phyloP scores from a whole-genome alignment of 2,888 invertebrate genomes.

The Yponomeuta sedellus region DNA sequence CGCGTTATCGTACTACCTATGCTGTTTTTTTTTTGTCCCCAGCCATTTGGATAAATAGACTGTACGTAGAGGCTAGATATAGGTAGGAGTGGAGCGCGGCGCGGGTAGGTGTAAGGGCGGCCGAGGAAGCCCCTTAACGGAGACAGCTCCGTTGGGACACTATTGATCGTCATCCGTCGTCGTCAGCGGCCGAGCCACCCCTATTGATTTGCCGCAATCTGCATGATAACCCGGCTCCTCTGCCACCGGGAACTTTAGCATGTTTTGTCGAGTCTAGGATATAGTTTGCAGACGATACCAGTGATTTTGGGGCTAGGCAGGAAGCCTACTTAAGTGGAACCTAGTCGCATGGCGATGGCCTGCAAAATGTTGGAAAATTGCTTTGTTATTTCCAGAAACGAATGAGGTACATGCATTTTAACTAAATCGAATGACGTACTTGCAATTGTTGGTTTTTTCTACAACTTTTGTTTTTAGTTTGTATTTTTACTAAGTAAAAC shows the following conservation, averaged over 20 bases:
- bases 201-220: constrained; percentile 77
- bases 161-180: constrained; percentile 72
- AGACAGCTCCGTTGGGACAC: constrained; percentile 72
- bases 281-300: too few relatives aligned
- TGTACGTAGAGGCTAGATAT: not conserved
- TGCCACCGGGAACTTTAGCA: constrained; percentile 1
- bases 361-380: too few relatives aligned
- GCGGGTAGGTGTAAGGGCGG: constrained; percentile 53
- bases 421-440: too few relatives aligned
- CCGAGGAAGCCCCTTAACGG: constrained; percentile 74
- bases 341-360: too few relatives aligned
- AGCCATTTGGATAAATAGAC: too few relatives aligned
- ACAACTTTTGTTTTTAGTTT: too few relatives aligned
- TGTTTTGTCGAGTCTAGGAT: not conserved
- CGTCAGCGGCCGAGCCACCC: constrained; percentile 71
- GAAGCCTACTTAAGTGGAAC: not conserved
- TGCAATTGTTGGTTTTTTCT: too few relatives aligned
- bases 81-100: constrained; percentile 7
- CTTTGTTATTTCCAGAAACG: too few relatives aligned
- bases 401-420: too few relatives aligned
- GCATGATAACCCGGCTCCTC: constrained; percentile 68
- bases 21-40: too few relatives aligned
- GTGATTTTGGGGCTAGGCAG: not conserved
- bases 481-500: too few relatives aligned
- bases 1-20: too few relatives aligned